A percentile compares a stretch with the other conserved stretches of the same genome.
phyloP scores from a whole-genome alignment of 2,113 vertebrate genomes.

The Peucedramus taeniatus region DNA sequence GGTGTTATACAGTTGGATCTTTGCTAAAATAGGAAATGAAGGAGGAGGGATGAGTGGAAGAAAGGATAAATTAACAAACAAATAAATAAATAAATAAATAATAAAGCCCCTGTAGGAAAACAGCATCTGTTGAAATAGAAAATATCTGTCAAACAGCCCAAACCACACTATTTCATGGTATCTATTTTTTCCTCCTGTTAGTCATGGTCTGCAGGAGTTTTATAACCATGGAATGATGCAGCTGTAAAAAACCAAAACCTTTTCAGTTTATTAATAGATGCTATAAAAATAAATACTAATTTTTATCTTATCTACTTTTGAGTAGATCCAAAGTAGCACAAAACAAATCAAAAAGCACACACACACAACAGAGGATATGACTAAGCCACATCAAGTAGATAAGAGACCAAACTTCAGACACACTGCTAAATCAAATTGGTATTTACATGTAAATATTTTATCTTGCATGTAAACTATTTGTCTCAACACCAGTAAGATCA shows the following conservation, averaged over 20 bases:
- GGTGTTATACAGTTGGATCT: slow-evolving; percentile 24
- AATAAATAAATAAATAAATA: background rate
- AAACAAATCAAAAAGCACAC: background rate
- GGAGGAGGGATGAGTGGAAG: background rate
- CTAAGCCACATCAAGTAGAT: background rate
- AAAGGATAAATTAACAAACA: background rate
- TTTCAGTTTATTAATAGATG: background rate
- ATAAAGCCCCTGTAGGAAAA: slow-evolving; percentile 23
- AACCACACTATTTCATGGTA: slow-evolving; percentile 48
- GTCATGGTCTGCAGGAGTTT: slow-evolving; percentile 45
- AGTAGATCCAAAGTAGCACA: background rate
- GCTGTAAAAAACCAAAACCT: background rate
- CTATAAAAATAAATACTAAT: background rate
- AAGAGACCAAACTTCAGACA: background rate
- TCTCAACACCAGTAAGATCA: background rate
- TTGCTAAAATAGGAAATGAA: slow-evolving; percentile 19
- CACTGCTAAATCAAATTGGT: background rate
- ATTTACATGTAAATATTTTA: slow-evolving; percentile 8
- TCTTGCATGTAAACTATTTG: background rate
- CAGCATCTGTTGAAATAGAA: slow-evolving; percentile 67
- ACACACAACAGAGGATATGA: background rate
- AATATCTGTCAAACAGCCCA: slow-evolving; percentile 59
- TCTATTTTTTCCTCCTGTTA: background rate
- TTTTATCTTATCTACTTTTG: background rate
- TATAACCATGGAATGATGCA: slow-evolving; percentile 15